These are phyloP conservation scores for Liodrosophila aerea DNA, from an alignment of 2,888 invertebrate genomes.

Conservation along the genomic window DNA sequence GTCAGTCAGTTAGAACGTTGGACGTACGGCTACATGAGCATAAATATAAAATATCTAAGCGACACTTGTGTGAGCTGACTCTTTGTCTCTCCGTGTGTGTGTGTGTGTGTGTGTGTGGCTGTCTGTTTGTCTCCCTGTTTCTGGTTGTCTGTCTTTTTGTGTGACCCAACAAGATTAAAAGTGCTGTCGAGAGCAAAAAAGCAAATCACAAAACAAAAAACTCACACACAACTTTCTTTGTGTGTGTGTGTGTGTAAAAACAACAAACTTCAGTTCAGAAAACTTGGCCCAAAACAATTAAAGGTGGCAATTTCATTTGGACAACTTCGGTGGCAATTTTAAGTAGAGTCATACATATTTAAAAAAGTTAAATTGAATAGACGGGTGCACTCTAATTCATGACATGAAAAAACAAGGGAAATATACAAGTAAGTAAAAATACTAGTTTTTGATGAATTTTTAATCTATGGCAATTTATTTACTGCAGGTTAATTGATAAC, in stretches of 20 bases:
- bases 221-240: conserved; percentile 22
- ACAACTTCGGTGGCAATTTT: conserved; percentile 13
- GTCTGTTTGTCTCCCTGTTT: conserved; percentile 14
- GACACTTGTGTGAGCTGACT: conserved; percentile 36
- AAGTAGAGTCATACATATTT: conserved; percentile 7
- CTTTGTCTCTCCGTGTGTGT: conserved; percentile 17
- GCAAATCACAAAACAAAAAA: conserved; percentile 17
- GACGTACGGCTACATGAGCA: conserved; percentile 58
- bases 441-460: no score
- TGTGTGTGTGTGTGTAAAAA: conserved; percentile 9
- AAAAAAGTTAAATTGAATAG: neutral
- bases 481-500: no score
- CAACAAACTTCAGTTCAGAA: conserved; percentile 29
- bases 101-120: conserved; percentile 6
- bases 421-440: no score
- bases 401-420: no score
- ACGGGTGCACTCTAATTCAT: no score
- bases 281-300: conserved; percentile 63
- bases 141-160: conserved; percentile 19
- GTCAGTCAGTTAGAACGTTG: conserved; percentile 57
- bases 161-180: conserved; percentile 70
- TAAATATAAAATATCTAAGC: conserved; percentile 76
- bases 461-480: no score
- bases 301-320: conserved; percentile 61
- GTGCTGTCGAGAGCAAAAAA: conserved; percentile 51